These are phyloP conservation scores for Montipora foliosa DNA, from an alignment of 64 coral and sea anemone species.

Conservation along the genomic window DNA sequence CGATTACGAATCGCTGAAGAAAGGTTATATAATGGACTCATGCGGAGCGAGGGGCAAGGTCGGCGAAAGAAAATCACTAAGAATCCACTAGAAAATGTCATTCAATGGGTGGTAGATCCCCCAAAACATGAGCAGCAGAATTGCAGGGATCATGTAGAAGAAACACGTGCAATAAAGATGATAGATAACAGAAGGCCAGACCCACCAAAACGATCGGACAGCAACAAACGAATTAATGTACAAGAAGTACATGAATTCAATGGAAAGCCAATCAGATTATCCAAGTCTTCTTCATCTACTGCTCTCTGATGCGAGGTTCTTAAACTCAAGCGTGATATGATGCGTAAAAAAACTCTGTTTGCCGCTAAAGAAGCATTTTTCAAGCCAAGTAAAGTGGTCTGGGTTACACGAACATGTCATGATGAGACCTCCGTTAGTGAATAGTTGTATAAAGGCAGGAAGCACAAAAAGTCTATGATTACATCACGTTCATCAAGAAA, in stretches of 20 bases:
- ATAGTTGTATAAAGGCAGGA: neutral
- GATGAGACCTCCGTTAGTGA: neutral
- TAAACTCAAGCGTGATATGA: neutral
- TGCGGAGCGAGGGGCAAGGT: neutral
- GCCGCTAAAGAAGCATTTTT: neutral
- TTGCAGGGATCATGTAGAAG: neutral
- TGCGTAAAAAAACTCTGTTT: too few species aligned
- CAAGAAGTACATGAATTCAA: conserved; percentile 1
- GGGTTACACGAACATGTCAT: neutral
- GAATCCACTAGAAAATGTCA: conserved; percentile 25
- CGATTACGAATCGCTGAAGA: conserved; percentile 43
- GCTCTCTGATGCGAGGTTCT: conserved; percentile 12
- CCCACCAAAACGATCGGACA: conserved; percentile 32
- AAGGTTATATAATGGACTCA: conserved; percentile 14
- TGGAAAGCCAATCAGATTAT: neutral
- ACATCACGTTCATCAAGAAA: too few species aligned
- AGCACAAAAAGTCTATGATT: neutral
- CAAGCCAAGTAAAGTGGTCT: neutral
- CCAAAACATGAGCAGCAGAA: neutral
- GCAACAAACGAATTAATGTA: neutral
- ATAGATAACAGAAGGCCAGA: neutral
- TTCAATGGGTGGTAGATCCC: conserved; percentile 19
- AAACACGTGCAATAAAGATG: neutral
- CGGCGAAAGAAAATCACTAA: conserved; percentile 4
- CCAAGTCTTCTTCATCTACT: neutral